Base-by-base conservation (phyloP, 1,140 invertebrate genomes). In the Oppia nitens region DNA sequence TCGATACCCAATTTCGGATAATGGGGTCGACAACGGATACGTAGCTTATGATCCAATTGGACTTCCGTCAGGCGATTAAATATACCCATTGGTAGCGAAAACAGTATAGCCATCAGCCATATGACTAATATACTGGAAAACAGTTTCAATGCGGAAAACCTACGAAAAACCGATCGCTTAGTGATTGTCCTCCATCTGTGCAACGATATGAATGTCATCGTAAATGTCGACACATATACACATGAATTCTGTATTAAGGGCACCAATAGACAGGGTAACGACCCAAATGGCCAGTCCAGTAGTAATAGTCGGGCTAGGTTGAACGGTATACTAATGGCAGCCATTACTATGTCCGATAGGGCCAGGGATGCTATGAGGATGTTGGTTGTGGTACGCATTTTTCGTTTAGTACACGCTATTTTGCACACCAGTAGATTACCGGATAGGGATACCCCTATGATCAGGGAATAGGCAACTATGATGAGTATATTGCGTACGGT, bases 331-430 rank as follows among this genome's bases (percentile, higher is more conserved):
- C 14, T 40, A 27, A 23, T 14, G 47, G 27, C 55, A 20, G 28
- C 47, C 55, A 56, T 56, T 11, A 56, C 55, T 14, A 56, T 56
- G 68, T 91, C 87, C 23, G 84, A 84, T 9, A 88, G 71, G 0
- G 87, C 85, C 55, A 91, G 71, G 70, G 89, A 90, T 60, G 81
- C 80, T 61, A 90, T 88, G 67, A 89, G 87, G 66, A 83, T 85
- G 66, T 90, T 90, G 1, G 86, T 90, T 20, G 49, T 50, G 6
- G 47, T 58, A 14, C 49, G 20, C 56, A 50, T 49, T 40, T 49
- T 12, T 27, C 27, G 12, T 11, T 14, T 49, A 32, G 25, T 1
- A 25, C 53, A 58, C 14, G 56, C 25, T 2, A 58, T 47, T 12
- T 28, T 17, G 29, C 56, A 58, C 20, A 58, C 56, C 11, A 58